These are phyloP conservation scores for Drosophila suzukii DNA, from an alignment of 1,140 invertebrate species.

Conservation along the genomic window DNA sequence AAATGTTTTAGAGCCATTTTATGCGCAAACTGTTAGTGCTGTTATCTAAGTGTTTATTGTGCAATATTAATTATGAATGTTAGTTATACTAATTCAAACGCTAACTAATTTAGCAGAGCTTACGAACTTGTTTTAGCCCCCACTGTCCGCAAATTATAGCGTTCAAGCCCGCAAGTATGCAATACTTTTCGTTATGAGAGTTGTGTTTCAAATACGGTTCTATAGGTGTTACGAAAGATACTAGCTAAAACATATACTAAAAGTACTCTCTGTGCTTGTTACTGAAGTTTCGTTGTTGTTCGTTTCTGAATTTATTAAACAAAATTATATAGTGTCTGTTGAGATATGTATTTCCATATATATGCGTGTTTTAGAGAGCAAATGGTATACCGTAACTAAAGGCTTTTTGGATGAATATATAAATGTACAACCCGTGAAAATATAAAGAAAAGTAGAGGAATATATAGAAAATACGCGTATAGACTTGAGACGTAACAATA, in stretches of 20 bases:
- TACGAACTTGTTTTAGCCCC: conserved; percentile 26
- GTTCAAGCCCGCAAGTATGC: conserved; percentile 63
- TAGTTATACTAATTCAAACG: conserved; percentile 20
- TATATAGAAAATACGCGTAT: conserved; percentile 52
- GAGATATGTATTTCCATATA: conserved; percentile 31
- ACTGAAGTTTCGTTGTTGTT: conserved; percentile 62
- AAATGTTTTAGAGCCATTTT: conserved; percentile 82
- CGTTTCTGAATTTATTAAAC: conserved; percentile 31
- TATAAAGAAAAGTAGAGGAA: conserved; percentile 25
- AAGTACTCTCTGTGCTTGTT: conserved; percentile 46
- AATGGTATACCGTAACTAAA: conserved; percentile 56
- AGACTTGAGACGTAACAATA: conserved; percentile 81
- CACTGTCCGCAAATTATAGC: conserved; percentile 15
- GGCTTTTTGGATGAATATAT: conserved; percentile 58
- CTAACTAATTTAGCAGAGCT: conserved; percentile 39
- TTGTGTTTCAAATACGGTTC: conserved; percentile 42
- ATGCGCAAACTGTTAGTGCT: conserved; percentile 72
- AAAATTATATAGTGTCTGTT: conserved; percentile 40
- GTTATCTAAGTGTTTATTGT: conserved; percentile 67
- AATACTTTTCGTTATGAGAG: conserved; percentile 58
- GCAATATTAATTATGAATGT: conserved; percentile 43
- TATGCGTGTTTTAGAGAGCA: conserved; percentile 48
- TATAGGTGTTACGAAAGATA: conserved; percentile 36
- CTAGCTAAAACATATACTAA: conserved; percentile 26
- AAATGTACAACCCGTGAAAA: conserved; percentile 36